These are phyloP conservation scores for Metacarcinus magister DNA, from an alignment of 2,888 invertebrate genomes.

Conservation along the genomic window DNA sequence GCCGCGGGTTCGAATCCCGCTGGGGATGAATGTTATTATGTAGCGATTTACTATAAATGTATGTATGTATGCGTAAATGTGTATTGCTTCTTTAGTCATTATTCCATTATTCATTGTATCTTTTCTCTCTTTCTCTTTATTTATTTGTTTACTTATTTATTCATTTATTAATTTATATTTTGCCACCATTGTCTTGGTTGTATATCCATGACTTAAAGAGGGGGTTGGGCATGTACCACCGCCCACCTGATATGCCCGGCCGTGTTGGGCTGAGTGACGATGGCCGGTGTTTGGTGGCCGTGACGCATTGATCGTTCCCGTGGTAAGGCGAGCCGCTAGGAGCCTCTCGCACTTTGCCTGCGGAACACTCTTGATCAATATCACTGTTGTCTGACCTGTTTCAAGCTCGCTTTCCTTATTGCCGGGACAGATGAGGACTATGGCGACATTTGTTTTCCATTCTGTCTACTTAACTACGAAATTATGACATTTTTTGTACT, in stretches of 20 bases:
- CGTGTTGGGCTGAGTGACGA: not conserved
- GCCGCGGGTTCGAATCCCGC: constrained; percentile 84
- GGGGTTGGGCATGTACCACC: not conserved
- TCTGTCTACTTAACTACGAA: not conserved
- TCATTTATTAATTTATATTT: not conserved
- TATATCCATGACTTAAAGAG: not conserved
- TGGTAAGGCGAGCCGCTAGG: not conserved
- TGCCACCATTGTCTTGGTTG: not conserved
- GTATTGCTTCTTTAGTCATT: not conserved
- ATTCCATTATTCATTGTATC: not conserved
- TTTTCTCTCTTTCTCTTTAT: not conserved
- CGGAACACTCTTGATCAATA: not conserved
- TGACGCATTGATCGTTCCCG: constrained; percentile 21
- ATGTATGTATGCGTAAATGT: not conserved
- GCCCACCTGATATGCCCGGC: not conserved
- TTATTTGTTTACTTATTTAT: not conserved
- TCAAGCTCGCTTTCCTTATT: not conserved
- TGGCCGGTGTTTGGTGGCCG: not conserved
- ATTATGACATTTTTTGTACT: not conserved
- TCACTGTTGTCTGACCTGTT: not conserved
- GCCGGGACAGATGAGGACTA: not conserved
- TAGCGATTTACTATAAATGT: constrained; percentile 8
- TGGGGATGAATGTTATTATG: constrained; percentile 83
- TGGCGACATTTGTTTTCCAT: not conserved
- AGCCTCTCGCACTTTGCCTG: not conserved